Evolutionary conservation across 2,113 vertebrate genomes (phyloP), one percentile per base, ranked within the genome.

Genomic region (Dinomys branickii): DNA sequence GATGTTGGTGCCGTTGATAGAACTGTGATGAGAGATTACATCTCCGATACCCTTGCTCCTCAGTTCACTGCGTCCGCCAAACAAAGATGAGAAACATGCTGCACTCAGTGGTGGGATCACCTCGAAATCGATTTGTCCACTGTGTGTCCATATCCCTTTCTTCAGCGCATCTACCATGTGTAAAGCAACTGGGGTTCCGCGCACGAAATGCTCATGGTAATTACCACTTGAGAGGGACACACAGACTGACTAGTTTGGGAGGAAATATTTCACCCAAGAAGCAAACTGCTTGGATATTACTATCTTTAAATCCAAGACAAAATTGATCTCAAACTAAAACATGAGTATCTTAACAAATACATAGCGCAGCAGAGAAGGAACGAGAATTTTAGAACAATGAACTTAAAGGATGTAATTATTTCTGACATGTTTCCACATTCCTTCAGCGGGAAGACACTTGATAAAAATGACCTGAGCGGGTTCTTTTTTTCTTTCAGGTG

Each of bases 401-500:
- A 85, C 26, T 85, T 95, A 85, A 78, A 88, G 61, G 28, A 78
- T 86, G 88, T 47, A 41, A 85, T 96, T 96, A 73, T 93, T 97
- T 95, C 89, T 90, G 82, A 94, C 33, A 71, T 92, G 58, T 96
- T 95, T 73, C 56, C 75, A 90, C 54, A 61, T 85, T 59, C 77
- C 47, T 94, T 92, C 52, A 61, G 90, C 35, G 90, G 85, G 7
- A 90, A 88, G n/a, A 85, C 77, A 78, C 75, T 96, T 93, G 67
- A 88, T 92, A 95, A 95, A 96, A 97, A 85, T 97, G 96, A 97
- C 85, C 90, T 59, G 80, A 94, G 84, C 63, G 73, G 1, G 77
- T 75, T 91, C 75, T 89, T 75, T 75, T 90, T 95, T 96, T 92
- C 54, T 47, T 41, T 30, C 50, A 69, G 41, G 28, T 73, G 26